Conservation (phyloP, 2,888 invertebrate species). For the Leptarthrus brevirostris region DNA sequence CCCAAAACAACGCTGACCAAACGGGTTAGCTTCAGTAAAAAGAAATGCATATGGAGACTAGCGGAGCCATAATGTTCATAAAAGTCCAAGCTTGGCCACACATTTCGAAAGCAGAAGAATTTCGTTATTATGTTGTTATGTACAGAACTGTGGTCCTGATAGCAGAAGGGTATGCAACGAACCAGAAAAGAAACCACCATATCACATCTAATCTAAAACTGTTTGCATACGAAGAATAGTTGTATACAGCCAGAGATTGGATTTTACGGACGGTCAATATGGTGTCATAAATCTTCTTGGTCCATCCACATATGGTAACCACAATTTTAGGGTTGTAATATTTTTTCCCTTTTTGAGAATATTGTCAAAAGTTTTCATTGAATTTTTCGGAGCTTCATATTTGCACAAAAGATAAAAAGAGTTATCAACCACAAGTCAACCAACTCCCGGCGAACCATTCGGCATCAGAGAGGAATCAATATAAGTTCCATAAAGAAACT, state of each 20-base stretch:
- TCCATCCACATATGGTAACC: conserved; percentile 27
- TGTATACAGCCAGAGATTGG: conserved; percentile 25
- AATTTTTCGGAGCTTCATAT: conserved; percentile 6
- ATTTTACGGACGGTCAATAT: conserved; percentile 33
- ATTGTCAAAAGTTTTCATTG: conserved; percentile 39
- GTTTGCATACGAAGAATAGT: conserved; percentile 5
- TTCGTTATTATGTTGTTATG: too few species aligned
- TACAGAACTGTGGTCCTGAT: too few species aligned
- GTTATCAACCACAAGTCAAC: neutral
- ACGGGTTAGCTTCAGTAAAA: too few species aligned
- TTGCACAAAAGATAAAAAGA: neutral
- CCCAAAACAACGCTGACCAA: too few species aligned
- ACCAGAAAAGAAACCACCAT: too few species aligned
- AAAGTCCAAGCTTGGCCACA: too few species aligned
- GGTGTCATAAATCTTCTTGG: conserved; percentile 30
- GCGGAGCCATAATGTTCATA: too few species aligned
- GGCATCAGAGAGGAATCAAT: neutral
- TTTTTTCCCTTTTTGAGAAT: conserved; percentile 1
- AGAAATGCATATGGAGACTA: too few species aligned
- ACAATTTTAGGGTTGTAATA: neutral
- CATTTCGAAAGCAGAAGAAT: too few species aligned
- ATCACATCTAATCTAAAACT: conserved; percentile 1
- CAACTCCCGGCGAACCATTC: neutral
- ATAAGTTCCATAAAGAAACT: neutral
- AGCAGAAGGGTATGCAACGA: too few species aligned